Evolutionary conservation across 2,888 invertebrate species (phyloP), one percentile per base, ranked within the genome.

Genomic region (Andricus quercusramuli): DNA sequence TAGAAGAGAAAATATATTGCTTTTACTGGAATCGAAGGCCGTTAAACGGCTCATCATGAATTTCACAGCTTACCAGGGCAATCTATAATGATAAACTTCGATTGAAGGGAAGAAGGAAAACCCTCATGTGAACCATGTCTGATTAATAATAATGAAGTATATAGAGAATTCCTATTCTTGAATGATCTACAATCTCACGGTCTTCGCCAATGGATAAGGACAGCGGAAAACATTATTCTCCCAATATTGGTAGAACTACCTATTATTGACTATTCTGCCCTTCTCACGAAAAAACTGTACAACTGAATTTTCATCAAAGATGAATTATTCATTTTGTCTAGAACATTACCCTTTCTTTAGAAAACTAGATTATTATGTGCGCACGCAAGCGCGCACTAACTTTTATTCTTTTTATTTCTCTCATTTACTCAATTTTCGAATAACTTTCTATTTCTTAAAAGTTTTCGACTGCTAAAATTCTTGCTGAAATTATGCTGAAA

Each of bases 1-100:
- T 77, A 77, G 76, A 9, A 56, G 17, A 29, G 32, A 56, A 74
- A 74, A 74, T 56, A 56, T 74, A 70, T 44, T 70, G 51, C 74
- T 74, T 74, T 74, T 74, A 17, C 79, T 77, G 77, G 59, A 78
- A 83, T 89, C 88, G 88, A 90, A 90, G 86, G 86, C 86, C 86
- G 86, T 89, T 90, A 88, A 88, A 91, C 90, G 91, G 89, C 85
- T 89, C 87, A 89, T 89, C 89, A 90, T 89, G 87, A 84, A 91
- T 91, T 89, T 90, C 89, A 89, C 91, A 90, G 88, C 81, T 84
- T 76, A 85, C 85, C 84, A 87, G 83, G 83, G 83, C 89, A 90
- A 90, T 91, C 88, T 90, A 87, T 90, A 90, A 91, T 90, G 89
- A 90, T 89, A 89, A 74, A 74, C 56, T 20, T 74, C 74, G 51